phyloP scores from a whole-genome alignment of 2,888 invertebrate genomes.

The Agriotes lineatus region DNA sequence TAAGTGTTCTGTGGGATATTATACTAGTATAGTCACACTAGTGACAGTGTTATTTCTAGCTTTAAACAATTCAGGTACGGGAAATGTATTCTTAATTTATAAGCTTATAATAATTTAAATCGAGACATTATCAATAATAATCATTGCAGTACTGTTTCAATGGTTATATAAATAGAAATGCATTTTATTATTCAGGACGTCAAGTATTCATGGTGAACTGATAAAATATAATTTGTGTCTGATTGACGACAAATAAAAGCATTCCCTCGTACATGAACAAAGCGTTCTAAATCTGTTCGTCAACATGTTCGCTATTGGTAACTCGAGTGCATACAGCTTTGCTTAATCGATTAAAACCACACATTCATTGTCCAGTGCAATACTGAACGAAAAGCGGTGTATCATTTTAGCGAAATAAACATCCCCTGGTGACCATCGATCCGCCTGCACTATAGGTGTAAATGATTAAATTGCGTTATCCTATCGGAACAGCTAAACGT shows the following conservation, averaged over 20 bases:
- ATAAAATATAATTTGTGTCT: background rate
- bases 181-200: too few species aligned
- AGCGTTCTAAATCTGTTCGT: slow-evolving; percentile 37
- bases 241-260: slow-evolving; percentile 30
- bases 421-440: slow-evolving; percentile 34
- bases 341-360: slow-evolving; percentile 44
- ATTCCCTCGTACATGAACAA: slow-evolving; percentile 7
- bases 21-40: too few species aligned
- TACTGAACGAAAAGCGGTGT: slow-evolving; percentile 28
- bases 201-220: too few species aligned
- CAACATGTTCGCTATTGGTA: slow-evolving; percentile 35
- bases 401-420: slow-evolving; percentile 31
- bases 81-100: too few species aligned
- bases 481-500: slow-evolving; percentile 32
- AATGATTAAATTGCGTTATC: slow-evolving; percentile 40
- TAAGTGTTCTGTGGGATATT: too few species aligned
- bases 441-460: slow-evolving; percentile 35
- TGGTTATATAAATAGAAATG: too few species aligned
- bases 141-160: too few species aligned
- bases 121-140: too few species aligned
- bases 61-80: too few species aligned
- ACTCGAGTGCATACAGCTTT: slow-evolving; percentile 42
- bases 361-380: slow-evolving; percentile 41
- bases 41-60: too few species aligned
- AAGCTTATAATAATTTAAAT: too few species aligned